Evolutionary conservation across 2,888 invertebrate genomes (phyloP), one percentile per base, ranked within the genome.

Genomic region (Caradrina kadenii): DNA sequence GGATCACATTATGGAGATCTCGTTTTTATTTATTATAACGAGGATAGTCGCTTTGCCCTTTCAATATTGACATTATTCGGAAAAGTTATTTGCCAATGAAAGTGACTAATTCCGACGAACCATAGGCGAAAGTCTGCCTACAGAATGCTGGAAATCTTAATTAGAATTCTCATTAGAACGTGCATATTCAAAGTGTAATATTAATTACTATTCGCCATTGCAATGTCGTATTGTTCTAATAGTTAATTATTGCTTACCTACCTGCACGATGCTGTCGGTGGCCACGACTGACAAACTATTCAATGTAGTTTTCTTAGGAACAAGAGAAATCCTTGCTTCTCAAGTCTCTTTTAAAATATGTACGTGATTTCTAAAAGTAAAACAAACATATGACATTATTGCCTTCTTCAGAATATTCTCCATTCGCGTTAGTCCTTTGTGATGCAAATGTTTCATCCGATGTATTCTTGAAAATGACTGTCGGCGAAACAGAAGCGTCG

Each of bases 361-460:
- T n/a, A 63, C 11, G n/a, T 75, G 42, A 80, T 65, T 77, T 80
- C 60, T 48, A 26, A 63, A 80, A 69, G 31, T 53, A 66, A 81
- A 79, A 81, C 79, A 81, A 73, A 81, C 74, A 81, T 59, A 17
- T 39, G 22, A n/a, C 26, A 48, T 53, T 70, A 56, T 66, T 26
- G 21, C 13, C 31, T 70, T 77, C 69, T 56, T 64, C 54, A 63
- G 65, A 79, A 73, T 78, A 66, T 56, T 73, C 50, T 64, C 26
- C 45, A 21, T 64, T 55, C 10, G 22, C 19, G 58, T 67, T 63
- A 52, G 21, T 48, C 49, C 31, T 76, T 83, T 84, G 75, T 76
- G 26, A 83, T 83, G 83, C 68, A 76, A 83, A 83, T 64, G 58
- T 56, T 66, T 63, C 62, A 73, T 62, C 56, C 53, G 65, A 63